Evolutionary conservation across 2,888 invertebrate genomes (phyloP), one percentile per base, ranked within the genome.

Genomic region (Orthonevra nobilis): DNA sequence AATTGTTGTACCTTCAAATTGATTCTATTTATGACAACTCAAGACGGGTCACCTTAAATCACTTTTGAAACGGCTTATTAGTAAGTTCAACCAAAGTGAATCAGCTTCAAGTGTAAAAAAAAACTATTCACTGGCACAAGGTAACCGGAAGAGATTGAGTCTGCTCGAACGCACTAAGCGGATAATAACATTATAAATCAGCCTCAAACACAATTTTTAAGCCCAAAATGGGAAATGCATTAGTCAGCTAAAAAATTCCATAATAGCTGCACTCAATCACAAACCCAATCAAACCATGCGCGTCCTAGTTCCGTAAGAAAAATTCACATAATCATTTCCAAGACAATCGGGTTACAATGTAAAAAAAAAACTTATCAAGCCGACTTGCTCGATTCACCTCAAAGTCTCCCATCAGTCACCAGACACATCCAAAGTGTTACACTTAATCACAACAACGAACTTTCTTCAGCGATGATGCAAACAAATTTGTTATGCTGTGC

Each of bases 391-490:
- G 17, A 30, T 48, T 58, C 48, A 10, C 15, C 48, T 12, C 23
- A 20, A 12, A 48, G 14, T 38, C 30, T 5, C 20, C 48, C 7
- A 38, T n/a, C n/a, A n/a, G n/a, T n/a, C n/a, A n/a, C n/a, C n/a
- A n/a, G n/a, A n/a, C n/a, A n/a, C n/a, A n/a, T n/a, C 38, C 30
- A 28, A 66, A 19, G 19, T 19, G 56, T 9, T 17, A 30, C 30
- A 58, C 23, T 20, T 46, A 68, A 23, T 60, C 44, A 40, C 26
- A 19, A 40, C 36, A 30, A 1, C 17, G 36, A 52, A 58, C 68
- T 74, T 68, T 68, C 74, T 61, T 74, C 44, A 14, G 46, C 50
- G 61, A 54, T 68, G 68, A 68, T 32, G 68, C 68, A 74, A 74
- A 68, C 30, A 26, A 54, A 66, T 52, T 46, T 52, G 44, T 46